Evolutionary conservation across 2,113 vertebrate species (phyloP), one percentile per base, ranked within the genome.

Genomic region (Lepus americanus): DNA sequence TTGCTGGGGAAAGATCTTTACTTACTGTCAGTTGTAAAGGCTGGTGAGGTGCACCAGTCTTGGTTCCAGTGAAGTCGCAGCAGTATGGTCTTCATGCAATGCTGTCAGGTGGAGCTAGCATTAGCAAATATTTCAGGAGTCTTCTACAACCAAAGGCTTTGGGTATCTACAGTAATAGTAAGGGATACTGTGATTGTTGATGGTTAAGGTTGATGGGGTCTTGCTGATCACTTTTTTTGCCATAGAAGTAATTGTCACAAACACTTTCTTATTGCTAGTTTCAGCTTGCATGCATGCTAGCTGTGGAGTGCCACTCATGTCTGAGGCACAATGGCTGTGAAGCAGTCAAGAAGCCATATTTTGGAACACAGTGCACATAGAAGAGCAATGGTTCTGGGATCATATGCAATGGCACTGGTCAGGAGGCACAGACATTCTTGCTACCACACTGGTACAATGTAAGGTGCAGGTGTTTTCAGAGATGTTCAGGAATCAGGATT

Each of bases 41-140:
- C 44, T 6, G 61, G 59, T 76, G 23, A 81, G 59, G 8, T 81
- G 23, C 23, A 63, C n/a, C 55, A 39, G 66, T 13, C 22, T 17
- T 14, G 6, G 20, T 5, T 27, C 55, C 4, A 9, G 3, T 70
- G 74, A 49, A 0, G 25, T 4, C 23, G 16, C 7, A 4, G 6
- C 3, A 70, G 3, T 20, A 9, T 14, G 9, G 55, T 72, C 22
- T 63, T 5, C 25, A 23, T 36, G 31, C 7, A 51, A 11, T 17
- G 49, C 73, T 87, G 36, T 31, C 14, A 25, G 33, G 17, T 29
- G 11, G 22, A 70, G 5, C 36, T 9, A 33, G 22, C 20, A 3
- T 66, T 44, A 36, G 51, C 9, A 63, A 69, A 72, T 36, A 51
- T 20, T 31, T 0, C 13, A 31, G 39, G 11, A 31, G 2, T 53